Percentiles rank a stretch among this genome's conserved stretches.
These are phyloP conservation scores for Drosophila mimica DNA, from an alignment of 2,888 invertebrate species.

Conservation along the genomic window DNA sequence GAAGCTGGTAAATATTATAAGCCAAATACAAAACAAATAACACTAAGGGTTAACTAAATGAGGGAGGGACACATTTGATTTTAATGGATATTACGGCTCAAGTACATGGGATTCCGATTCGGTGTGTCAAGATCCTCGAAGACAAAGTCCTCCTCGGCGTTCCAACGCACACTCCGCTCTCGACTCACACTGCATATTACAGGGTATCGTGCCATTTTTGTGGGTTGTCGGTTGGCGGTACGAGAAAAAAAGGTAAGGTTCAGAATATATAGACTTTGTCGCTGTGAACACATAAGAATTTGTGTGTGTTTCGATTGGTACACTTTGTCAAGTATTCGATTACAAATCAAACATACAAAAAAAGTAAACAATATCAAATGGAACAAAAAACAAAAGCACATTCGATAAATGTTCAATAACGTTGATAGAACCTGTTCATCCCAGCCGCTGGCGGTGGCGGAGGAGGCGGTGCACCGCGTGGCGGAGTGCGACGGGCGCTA, in stretches of 20 bases:
- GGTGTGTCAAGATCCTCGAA: slow-evolving; percentile 83
- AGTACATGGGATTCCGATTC: slow-evolving; percentile 69
- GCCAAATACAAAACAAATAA: slow-evolving; percentile 51
- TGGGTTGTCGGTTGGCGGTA: slow-evolving; percentile 38
- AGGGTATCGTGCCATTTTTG: slow-evolving; percentile 22
- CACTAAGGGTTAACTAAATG: slow-evolving; percentile 16
- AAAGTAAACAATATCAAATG: slow-evolving; percentile 34
- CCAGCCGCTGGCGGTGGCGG: slow-evolving; percentile 82
- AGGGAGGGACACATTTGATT: neutral
- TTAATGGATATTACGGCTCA: slow-evolving; percentile 51
- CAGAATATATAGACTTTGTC: slow-evolving; percentile 75
- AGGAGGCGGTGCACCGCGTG: slow-evolving; percentile 83
- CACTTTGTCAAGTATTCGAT: slow-evolving; percentile 53
- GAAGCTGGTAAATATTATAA: slow-evolving; percentile 18
- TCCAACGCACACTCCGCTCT: slow-evolving; percentile 83
- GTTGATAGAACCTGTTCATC: slow-evolving; percentile 84
- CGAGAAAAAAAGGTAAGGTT: slow-evolving; percentile 70
- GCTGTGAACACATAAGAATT: slow-evolving; percentile 78
- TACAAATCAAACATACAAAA: slow-evolving; percentile 50
- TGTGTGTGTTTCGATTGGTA: slow-evolving; percentile 70
- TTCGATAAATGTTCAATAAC: slow-evolving; percentile 73
- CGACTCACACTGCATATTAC: slow-evolving; percentile 66
- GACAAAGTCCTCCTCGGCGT: slow-evolving; percentile 79
- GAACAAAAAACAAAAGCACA: slow-evolving; percentile 60
- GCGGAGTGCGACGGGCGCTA: slow-evolving; percentile 83